A percentile compares a stretch with the other conserved stretches of the same genome.
Conservation (phyloP, 2,113 vertebrate species). For the Trematomus loennbergii region DNA sequence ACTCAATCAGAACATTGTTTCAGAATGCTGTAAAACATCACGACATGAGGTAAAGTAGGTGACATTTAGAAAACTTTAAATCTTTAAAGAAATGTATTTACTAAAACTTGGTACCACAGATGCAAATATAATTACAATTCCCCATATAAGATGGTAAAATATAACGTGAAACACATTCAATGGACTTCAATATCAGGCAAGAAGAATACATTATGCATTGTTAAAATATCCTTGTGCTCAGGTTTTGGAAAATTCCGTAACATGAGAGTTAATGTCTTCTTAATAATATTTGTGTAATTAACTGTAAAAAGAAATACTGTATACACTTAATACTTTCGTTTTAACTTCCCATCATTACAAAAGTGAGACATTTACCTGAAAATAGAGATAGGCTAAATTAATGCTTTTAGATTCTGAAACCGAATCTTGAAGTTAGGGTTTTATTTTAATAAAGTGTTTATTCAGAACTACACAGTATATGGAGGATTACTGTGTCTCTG, state of each 20-base stretch:
- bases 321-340: no score
- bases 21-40: not conserved
- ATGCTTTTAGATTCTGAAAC: not conserved
- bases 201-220: no score
- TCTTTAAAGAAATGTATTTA: no score
- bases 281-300: not conserved
- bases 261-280: no score
- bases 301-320: not conserved
- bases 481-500: not conserved
- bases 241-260: not conserved
- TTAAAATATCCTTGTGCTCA: not conserved
- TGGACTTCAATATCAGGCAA: not conserved
- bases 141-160: no score
- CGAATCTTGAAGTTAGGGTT: not conserved
- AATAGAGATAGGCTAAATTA: not conserved
- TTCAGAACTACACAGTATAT: not conserved
- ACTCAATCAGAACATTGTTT: not conserved
- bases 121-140: no score
- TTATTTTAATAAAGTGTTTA: not conserved
- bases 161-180: no score
- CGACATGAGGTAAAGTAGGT: not conserved
- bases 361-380: no score
- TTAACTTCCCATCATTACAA: no score
- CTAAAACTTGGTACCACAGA: no score
- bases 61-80: not conserved